Evolutionary conservation across 2,797 vertebrate genomes (phyloP), one percentile per base, ranked within the genome.

Genomic region (Sternarchorhynchus goeldii): DNA sequence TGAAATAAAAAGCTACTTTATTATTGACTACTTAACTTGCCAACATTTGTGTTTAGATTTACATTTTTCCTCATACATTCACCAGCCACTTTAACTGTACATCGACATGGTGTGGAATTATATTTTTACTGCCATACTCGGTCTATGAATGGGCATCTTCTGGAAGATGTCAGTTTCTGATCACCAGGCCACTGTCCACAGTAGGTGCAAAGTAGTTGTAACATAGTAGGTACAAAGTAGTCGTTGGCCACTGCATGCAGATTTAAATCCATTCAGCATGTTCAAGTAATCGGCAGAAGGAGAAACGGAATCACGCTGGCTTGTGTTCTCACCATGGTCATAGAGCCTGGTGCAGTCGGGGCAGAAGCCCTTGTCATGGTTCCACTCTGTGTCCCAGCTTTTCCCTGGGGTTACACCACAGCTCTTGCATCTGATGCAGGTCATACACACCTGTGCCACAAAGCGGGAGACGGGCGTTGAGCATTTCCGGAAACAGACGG

Each of bases 391-490:
- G 55, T 96, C 95, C 92, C 93, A 95, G 79, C 92, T 94, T 89
- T 95, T 95, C 4, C 95, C 96, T 0, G 95, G 95, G 62, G 95
- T 95, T 7, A 95, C 94, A 0, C 96, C 95, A 84, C 96, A 97
- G 87, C 96, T 96, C 88, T 94, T 96, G 90, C 96, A 97, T 81
- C 96, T 92, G 82, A 96, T 93, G 69, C 96, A 97, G 1, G 95
- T 95, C 84, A 95, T 95, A 85, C 96, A 97, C 84, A 97, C 92
- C 96, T 97, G 80, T 25, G 83, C 4, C 80, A 3, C 6, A 41
- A 10, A 6, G 32, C 18, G 21, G 4, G 18, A 60, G 5, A 39
- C 45, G 14, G 45, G 3, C 16, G 45, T 50, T 45, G 41, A 1
- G 41, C 70, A 39, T 45, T 58, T 32, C 3, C 16, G 8, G 3